Evolutionary conservation across 2,113 vertebrate species (phyloP).

Genomic region (Delphinus delphis): DNA sequence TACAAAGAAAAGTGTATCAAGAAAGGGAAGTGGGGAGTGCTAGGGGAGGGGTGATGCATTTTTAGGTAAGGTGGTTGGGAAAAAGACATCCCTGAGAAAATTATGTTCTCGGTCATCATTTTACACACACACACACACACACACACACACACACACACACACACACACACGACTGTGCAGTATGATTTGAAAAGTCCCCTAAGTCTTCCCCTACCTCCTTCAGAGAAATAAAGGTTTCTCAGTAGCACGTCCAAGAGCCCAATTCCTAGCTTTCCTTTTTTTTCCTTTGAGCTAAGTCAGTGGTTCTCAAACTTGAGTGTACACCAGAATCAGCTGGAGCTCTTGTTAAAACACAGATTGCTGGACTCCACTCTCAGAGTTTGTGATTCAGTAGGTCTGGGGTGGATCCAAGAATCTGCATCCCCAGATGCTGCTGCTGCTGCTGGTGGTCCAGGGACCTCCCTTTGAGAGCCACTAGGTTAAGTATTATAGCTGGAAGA

Average conservation of each 20-base stretch:
- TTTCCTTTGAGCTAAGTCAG: background rate
- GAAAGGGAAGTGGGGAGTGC: background rate
- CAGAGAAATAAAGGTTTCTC: background rate
- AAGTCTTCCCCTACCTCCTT: background rate
- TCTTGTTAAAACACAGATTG: background rate
- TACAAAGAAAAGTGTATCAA: background rate
- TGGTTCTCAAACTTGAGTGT: background rate
- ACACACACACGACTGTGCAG: background rate
- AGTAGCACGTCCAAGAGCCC: background rate
- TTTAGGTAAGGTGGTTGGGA: background rate
- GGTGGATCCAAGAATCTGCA: background rate
- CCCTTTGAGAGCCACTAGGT: background rate
- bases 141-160: background rate
- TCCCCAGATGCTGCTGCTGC: background rate
- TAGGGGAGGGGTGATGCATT: background rate
- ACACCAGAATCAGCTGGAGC: background rate
- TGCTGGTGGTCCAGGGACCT: background rate
- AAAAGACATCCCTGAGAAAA: background rate
- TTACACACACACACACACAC: background rate
- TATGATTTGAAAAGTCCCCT: slow-evolving; percentile 12
- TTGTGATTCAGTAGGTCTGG: background rate
- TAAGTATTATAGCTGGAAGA: background rate
- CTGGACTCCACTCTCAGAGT: background rate
- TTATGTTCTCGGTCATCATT: background rate
- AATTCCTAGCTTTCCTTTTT: background rate